phyloP scores from a whole-genome alignment of 2,113 vertebrate species.

The Nesospiza acunhae region DNA sequence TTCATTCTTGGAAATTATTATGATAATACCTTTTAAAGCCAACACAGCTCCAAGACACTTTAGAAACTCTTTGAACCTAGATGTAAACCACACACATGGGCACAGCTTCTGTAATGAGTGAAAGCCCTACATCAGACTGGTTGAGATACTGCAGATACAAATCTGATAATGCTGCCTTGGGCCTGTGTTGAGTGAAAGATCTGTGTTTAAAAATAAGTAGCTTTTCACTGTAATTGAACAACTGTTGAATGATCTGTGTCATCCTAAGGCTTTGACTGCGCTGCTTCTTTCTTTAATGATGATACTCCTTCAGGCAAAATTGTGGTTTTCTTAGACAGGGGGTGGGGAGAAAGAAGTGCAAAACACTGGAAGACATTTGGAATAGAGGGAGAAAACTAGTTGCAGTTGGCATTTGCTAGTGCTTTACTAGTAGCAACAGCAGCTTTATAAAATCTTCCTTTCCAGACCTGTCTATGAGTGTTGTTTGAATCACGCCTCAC shows the following conservation, averaged over 20 bases:
- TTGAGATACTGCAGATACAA: neutral
- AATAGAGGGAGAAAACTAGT: neutral
- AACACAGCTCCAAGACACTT: neutral
- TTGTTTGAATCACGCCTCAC: neutral
- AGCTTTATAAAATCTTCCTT: neutral
- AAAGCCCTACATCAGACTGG: neutral
- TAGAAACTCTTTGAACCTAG: neutral
- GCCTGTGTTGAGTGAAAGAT: constrained; percentile 30
- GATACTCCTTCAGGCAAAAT: neutral
- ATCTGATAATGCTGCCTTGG: neutral
- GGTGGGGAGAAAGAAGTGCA: neutral
- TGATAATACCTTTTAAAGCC: neutral
- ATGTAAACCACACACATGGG: neutral
- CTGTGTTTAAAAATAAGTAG: constrained; percentile 14
- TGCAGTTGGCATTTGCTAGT: neutral
- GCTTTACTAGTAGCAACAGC: neutral
- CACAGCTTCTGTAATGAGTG: neutral
- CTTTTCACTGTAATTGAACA: constrained; percentile 44
- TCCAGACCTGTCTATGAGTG: neutral
- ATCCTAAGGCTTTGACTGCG: neutral
- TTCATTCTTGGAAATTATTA: neutral
- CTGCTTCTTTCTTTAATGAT: constrained; percentile 5
- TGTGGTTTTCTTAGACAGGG: neutral
- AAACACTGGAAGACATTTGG: neutral
- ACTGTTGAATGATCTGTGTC: constrained; percentile 29